Evolutionary conservation across 2,797 vertebrate genomes (phyloP).

Genomic region (Craterocephalus amniculus): DNA sequence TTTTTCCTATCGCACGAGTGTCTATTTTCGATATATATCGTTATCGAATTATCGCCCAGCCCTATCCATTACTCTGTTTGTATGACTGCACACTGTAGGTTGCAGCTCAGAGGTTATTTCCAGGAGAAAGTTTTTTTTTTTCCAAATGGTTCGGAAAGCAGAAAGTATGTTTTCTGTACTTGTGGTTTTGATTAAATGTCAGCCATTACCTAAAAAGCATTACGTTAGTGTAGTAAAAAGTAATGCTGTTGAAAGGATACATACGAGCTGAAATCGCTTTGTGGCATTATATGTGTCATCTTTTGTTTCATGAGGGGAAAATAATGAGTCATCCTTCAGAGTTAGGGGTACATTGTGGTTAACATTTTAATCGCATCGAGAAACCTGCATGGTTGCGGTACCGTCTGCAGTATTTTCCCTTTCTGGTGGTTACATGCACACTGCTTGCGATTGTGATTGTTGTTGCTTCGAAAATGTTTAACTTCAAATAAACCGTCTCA

Average conservation of each 20-base stretch:
- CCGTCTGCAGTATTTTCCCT: not conserved
- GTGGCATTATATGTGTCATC: not conserved
- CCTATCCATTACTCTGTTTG: too few relatives aligned
- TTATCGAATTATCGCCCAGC: too few relatives aligned
- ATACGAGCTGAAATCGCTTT: not conserved
- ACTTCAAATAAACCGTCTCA: not conserved
- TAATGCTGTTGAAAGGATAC: not conserved
- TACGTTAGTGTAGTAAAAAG: not conserved
- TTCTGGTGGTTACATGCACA: not conserved
- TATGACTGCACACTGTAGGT: too few relatives aligned
- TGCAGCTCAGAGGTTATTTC: too few relatives aligned
- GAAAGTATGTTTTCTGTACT: too few relatives aligned
- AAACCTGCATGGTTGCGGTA: not conserved
- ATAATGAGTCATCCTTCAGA: not conserved
- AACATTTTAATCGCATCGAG: not conserved
- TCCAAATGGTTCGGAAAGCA: too few relatives aligned
- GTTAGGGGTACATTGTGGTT: conserved; percentile 18
- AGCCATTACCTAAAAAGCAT: not conserved
- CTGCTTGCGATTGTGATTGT: not conserved
- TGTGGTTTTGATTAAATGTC: not conserved
- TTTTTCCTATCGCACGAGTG: too few relatives aligned
- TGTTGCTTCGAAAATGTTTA: not conserved
- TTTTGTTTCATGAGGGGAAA: not conserved
- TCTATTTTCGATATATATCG: too few relatives aligned
- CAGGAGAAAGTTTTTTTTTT: too few relatives aligned